Evolutionary conservation across 2,888 invertebrate species (phyloP), one percentile per base, ranked within the genome.

Genomic region (Ferdinandea cuprea): DNA sequence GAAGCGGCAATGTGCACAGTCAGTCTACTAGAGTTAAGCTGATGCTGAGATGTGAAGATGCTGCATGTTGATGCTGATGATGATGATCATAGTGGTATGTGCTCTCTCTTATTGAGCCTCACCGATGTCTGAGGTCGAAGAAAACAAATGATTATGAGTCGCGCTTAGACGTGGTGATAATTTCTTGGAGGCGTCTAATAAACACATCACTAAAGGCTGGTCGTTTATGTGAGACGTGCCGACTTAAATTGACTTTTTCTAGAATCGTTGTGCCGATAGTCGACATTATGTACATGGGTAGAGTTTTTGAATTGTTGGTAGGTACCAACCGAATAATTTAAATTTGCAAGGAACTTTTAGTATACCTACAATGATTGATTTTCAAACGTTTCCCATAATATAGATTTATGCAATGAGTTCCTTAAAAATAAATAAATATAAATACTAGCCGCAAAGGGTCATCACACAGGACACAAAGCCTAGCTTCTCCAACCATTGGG

Each of bases 61-160:
- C 13, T 61, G 52, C 21, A 25, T 42, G 40, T 19, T 35, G 28
- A 28, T 30, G 37, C 35, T 77, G 71, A 72, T 81, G 81, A 66
- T 77, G 81, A 72, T 83, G 81, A 66, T 66, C 56, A 72, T 71
- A 72, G 65, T 44, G 72, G 54, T 72, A 66, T 77, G 77, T 83
- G 77, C 66, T 83, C 78, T 72, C 72, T 83, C 83, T 83, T 83
- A 83, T 83, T 83, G 83, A 83, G 83, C 72, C 35, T 54, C 83
- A 68, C 46, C 59, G 66, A 66, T 59, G 81, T 42, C 76, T 63
- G 83, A 68, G 83, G 78, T 83, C 83, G 78, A 78, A 83, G 83
- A 78, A 83, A 83, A 83, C 54, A 77, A 83, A 83, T 83, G 77
- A 63, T 83, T 78, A 83, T 83, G 77, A 78, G 83, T 48, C 56